Base-by-base conservation (phyloP, 2,113 vertebrate species). In the Cyanoramphus novaezelandiae region DNA sequence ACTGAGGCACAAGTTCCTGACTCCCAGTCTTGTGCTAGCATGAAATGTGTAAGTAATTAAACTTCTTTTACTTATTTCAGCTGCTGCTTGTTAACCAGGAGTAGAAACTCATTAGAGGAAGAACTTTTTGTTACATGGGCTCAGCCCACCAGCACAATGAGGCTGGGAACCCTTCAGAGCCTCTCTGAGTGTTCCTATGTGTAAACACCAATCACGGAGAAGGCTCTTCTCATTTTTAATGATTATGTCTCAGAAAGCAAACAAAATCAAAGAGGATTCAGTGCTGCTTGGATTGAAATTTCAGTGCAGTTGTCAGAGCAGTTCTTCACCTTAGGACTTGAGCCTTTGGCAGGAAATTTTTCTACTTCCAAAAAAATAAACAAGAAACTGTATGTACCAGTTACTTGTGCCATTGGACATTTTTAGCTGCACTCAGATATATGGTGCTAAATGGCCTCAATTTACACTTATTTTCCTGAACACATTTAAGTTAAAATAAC, bases 191-290 rank as follows among this genome's bases (percentile, higher is more conserved):
- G 52, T 76, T 87, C 50, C 35, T 91, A 62, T 85, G 82, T 89
- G 71, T 93, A 96, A 97, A 96, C 85, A 95, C 53, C 75, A 76
- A 92, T 93, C 87, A 82, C 21, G 29, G 59, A 69, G 79, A 91
- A 95, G 53, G 79, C 92, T 74, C 84, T 95, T 95, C 74, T 92
- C 67, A 27, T 82, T 92, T 91, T 71, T 89, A 92, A 92, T 82
- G 62, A 78, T 52, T 76, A 7, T 57, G 7, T 72, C 87, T 95
- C 70, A 2, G 78, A 94, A 91, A 68, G 67, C 59, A 95, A 95
- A 95, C 78, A 87, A 92, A 88, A 87, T 78, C 86, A 67, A 88
- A 29, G 6, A 82, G 79, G 69, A 46, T 23, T 78, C 25, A 29
- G 8, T 43, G 62, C 53, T 46, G 64, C 44, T 90, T 80, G 60